Evolutionary conservation across 2,797 vertebrate species (phyloP).

Genomic region (Myotis vivesi): DNA sequence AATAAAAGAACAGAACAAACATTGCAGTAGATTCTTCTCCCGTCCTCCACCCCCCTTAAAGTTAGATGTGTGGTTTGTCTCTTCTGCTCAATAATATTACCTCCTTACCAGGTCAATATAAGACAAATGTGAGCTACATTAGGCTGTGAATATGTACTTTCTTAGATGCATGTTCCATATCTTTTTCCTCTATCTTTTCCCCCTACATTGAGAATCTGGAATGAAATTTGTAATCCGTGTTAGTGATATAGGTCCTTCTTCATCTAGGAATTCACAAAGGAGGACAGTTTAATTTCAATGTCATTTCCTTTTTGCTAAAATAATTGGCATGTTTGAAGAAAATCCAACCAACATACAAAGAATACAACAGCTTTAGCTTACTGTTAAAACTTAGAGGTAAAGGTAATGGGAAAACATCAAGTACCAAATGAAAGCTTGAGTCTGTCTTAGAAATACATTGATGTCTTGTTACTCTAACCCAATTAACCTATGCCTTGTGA

Average conservation of each 20-base stretch:
- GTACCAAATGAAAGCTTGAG: neutral
- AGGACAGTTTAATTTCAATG: neutral
- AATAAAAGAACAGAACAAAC: neutral
- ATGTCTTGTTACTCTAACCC: neutral
- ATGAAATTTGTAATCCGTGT: neutral
- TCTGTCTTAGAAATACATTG: neutral
- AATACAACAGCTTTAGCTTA: neutral
- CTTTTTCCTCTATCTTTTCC: neutral
- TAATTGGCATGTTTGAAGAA: neutral
- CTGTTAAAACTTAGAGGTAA: neutral
- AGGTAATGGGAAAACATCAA: neutral
- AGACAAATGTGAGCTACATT: neutral
- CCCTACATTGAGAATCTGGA: neutral
- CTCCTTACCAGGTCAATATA: neutral
- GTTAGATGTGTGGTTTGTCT: neutral
- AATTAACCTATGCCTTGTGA: neutral
- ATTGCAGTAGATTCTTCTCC: neutral
- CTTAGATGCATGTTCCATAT: neutral
- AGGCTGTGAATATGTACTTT: neutral
- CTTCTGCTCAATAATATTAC: neutral
- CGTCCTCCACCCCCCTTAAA: neutral
- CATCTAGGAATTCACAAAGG: neutral
- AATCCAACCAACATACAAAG: neutral
- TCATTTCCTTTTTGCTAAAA: constrained; percentile 23
- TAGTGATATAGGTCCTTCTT: neutral